Percentiles rank a stretch among this genome's conserved stretches.
phyloP scores from a whole-genome alignment of 2,797 vertebrate genomes.

The Syndactyla subalaris region DNA sequence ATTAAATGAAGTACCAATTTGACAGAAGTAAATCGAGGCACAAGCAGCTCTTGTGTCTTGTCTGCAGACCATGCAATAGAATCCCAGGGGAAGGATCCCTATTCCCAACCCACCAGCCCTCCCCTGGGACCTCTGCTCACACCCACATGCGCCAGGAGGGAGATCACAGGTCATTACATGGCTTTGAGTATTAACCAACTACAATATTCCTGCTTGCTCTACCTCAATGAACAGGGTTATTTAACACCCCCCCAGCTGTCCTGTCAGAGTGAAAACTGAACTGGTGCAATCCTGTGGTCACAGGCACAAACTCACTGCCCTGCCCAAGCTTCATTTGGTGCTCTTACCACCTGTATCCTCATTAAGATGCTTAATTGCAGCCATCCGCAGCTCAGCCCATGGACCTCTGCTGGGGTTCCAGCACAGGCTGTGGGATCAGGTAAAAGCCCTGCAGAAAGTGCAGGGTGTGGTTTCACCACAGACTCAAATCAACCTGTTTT shows the following conservation, averaged over 20 bases:
- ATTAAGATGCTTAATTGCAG: not conserved
- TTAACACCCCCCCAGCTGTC: not conserved
- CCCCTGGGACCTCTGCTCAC: not conserved
- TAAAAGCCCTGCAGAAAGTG: rapidly evolving
- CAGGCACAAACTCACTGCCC: not conserved
- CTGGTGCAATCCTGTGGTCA: rapidly evolving
- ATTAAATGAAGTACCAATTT: constrained; percentile 7
- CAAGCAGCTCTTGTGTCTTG: not conserved
- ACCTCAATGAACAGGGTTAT: not conserved
- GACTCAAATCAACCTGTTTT: rapidly evolving
- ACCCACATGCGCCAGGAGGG: not conserved
- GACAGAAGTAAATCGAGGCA: constrained; percentile 28
- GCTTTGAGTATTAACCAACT: not conserved
- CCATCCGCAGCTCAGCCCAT: not conserved
- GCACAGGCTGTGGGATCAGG: not conserved
- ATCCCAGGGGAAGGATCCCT: not conserved
- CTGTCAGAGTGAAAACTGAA: not conserved
- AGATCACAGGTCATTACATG: not conserved
- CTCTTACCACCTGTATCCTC: not conserved
- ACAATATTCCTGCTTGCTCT: not conserved
- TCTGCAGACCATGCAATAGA: not conserved
- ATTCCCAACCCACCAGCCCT: not conserved
- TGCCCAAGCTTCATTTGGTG: not conserved
- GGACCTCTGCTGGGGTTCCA: rapidly evolving
- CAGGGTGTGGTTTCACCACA: not conserved